phyloP scores from a whole-genome alignment of 37 sponge, comb jelly and placozoan genomes.

The Aphrocallistes beatrix region DNA sequence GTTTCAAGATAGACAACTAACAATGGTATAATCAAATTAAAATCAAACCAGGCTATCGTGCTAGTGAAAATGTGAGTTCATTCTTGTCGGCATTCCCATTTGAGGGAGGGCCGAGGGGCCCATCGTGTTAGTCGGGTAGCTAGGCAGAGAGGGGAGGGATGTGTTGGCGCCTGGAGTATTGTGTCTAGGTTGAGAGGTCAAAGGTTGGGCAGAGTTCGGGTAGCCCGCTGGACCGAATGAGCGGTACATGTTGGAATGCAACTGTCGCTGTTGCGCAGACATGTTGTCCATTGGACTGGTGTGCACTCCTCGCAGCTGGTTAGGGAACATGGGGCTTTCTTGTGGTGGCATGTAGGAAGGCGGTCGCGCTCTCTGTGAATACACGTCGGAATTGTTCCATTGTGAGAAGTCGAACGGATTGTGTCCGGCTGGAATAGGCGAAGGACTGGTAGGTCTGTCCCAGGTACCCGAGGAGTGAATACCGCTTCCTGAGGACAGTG shows the following conservation, averaged over 20 bases:
- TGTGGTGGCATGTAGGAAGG: neutral
- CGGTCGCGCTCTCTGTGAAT: neutral
- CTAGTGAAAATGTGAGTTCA: no score
- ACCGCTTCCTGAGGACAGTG: neutral
- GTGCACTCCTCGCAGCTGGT: neutral
- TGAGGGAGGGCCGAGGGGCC: neutral
- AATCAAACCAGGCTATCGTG: no score
- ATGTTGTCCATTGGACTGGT: neutral
- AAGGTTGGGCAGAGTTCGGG: neutral
- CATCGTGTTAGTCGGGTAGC: neutral
- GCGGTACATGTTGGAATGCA: neutral
- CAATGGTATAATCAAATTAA: no score
- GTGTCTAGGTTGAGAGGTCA: neutral
- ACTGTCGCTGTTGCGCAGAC: neutral
- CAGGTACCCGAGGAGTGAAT: neutral
- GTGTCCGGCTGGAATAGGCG: neutral
- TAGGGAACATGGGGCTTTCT: neutral
- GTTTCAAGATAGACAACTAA: no score
- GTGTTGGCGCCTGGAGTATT: neutral
- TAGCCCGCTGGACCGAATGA: neutral
- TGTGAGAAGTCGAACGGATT: constrained; percentile 5
- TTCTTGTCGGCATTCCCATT: neutral
- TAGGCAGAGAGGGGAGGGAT: neutral
- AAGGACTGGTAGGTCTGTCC: neutral
- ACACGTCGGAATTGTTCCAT: neutral